phyloP scores from a whole-genome alignment of 2,797 vertebrate genomes.

The Aldrovandia affinis region DNA sequence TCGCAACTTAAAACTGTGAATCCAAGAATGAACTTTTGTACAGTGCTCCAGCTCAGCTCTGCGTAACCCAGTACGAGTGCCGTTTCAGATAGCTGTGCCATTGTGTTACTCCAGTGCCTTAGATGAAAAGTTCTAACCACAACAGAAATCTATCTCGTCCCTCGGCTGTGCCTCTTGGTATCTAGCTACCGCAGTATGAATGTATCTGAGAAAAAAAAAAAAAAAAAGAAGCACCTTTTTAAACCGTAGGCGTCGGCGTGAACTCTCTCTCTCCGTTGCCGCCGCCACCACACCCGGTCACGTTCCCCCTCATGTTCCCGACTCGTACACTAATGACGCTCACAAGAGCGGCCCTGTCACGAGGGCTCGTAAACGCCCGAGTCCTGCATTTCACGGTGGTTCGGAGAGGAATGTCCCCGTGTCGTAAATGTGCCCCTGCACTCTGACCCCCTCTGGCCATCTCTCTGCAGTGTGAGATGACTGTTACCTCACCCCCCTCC shows the following conservation, averaged over 20 bases:
- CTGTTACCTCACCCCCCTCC: slow-evolving; percentile 64
- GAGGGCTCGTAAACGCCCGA: not conserved
- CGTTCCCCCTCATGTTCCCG: slow-evolving; percentile 59
- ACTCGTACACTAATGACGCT: slow-evolving; percentile 23
- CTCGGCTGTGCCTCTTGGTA: slow-evolving; percentile 72
- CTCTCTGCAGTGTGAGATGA: slow-evolving; percentile 46
- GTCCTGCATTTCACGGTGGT: not conserved
- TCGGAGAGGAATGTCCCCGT: not conserved
- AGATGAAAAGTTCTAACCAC: slow-evolving; percentile 68
- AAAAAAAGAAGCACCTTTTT: slow-evolving; percentile 61
- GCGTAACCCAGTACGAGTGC: slow-evolving; percentile 50
- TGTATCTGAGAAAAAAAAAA: slow-evolving; percentile 72
- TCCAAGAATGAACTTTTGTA: slow-evolving; percentile 57
- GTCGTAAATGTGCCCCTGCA: not conserved
- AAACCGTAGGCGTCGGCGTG: slow-evolving; percentile 41
- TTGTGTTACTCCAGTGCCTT: slow-evolving; percentile 82
- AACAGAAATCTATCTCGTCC: slow-evolving; percentile 66
- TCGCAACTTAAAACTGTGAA: slow-evolving; percentile 66
- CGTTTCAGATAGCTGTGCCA: slow-evolving; percentile 71
- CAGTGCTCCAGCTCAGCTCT: slow-evolving; percentile 55
- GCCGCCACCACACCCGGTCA: slow-evolving; percentile 43
- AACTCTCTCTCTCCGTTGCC: slow-evolving; percentile 37
- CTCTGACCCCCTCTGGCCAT: not conserved
- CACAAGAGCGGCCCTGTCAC: not conserved
- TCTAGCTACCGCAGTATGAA: slow-evolving; percentile 68